A percentile compares a stretch with the other conserved stretches of the same genome.
Conservation (phyloP, 2,888 invertebrate species). For the Brenthis ino region DNA sequence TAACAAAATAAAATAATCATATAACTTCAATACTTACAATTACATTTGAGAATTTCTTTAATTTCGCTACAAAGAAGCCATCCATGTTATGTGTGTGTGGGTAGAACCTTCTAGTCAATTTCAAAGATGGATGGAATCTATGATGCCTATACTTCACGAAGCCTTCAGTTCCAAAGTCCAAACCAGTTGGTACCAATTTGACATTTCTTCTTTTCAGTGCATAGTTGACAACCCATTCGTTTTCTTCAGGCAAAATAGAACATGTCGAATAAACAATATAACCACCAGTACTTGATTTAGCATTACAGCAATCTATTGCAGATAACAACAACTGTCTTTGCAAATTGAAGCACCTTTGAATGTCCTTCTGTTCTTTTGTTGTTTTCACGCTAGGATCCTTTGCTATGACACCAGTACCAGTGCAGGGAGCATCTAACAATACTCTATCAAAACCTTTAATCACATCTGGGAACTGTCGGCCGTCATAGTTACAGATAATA, state of each 20-base stretch:
- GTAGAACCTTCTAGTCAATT: slow-evolving; percentile 94
- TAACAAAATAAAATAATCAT: slow-evolving; percentile 8
- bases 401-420: slow-evolving; percentile 98
- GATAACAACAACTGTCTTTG: slow-evolving; percentile 95
- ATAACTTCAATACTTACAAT: slow-evolving; percentile 63
- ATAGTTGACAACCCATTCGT: slow-evolving; percentile 98
- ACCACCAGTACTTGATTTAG: slow-evolving; percentile 95
- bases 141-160: slow-evolving; percentile 93
- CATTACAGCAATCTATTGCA: slow-evolving; percentile 98
- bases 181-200: slow-evolving; percentile 94
- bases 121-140: slow-evolving; percentile 95
- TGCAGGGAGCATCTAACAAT: slow-evolving; percentile 98
- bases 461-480: slow-evolving; percentile 90
- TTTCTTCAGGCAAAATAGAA: slow-evolving; percentile 98
- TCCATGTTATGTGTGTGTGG: slow-evolving; percentile 99
- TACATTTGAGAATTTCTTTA: slow-evolving; percentile 96
- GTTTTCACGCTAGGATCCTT: slow-evolving; percentile 99
- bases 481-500: slow-evolving; percentile 94
- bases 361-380: slow-evolving; percentile 93
- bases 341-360: slow-evolving; percentile 94
- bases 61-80: slow-evolving; percentile 99
- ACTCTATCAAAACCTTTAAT: slow-evolving; percentile 97
- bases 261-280: slow-evolving; percentile 99
- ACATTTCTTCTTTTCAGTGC: slow-evolving; percentile 96
- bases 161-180: slow-evolving; percentile 98